Percentiles rank a stretch among this genome's conserved stretches.
These are phyloP conservation scores for Aspidoscelis tigris DNA, from an alignment of 2,113 vertebrate species.

Conservation along the genomic window DNA sequence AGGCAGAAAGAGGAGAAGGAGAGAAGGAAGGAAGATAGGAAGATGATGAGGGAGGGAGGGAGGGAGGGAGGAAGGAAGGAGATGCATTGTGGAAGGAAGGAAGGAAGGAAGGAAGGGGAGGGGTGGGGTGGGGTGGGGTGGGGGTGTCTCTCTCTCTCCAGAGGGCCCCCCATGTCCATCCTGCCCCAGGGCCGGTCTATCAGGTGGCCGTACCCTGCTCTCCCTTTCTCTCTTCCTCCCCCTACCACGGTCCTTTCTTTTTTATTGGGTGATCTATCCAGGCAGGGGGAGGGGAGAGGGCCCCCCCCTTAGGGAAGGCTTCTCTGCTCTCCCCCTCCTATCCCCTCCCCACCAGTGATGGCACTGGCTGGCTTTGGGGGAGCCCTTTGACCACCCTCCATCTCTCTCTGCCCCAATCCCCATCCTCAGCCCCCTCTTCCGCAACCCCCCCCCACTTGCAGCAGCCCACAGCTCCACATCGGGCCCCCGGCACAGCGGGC, in stretches of 20 bases:
- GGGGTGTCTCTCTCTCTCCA: no score
- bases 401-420: no score
- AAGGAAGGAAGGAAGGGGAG: no score
- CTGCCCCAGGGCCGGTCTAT: no score
- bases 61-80: background rate
- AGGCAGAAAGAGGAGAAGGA: background rate
- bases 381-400: background rate
- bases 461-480: no score
- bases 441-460: no score
- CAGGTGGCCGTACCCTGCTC: background rate
- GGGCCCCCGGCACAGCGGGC: no score
- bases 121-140: no score
- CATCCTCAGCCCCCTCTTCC: background rate
- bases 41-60: no score
- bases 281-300: background rate
- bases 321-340: background rate
- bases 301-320: no score
- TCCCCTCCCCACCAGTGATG: background rate
- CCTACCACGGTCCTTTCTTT: constrained; percentile 29
- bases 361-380: background rate
- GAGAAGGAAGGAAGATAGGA: background rate
- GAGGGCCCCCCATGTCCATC: no score
- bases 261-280: background rate
- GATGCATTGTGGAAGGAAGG: fast-evolving
- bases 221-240: constrained; percentile 1